These are phyloP conservation scores for Paedocypris sp. DNA, from an alignment of 2,113 vertebrate species.

Conservation along the genomic window DNA sequence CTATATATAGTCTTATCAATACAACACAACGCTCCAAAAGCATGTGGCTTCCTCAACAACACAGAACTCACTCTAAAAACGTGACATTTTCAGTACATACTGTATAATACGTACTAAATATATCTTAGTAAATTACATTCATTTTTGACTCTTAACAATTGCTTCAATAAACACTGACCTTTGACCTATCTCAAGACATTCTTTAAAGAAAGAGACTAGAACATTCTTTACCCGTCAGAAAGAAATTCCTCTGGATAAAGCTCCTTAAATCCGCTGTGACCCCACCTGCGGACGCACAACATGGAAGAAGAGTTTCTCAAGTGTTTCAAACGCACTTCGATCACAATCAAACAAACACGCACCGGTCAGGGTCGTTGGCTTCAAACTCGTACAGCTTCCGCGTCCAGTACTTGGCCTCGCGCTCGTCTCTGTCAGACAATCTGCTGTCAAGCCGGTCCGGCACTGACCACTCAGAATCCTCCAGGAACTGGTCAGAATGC, in stretches of 20 bases:
- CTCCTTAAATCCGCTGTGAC: slow-evolving; percentile 96
- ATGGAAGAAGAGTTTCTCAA: background rate
- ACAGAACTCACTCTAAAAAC: too few species aligned
- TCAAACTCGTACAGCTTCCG: slow-evolving; percentile 87
- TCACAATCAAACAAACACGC: background rate
- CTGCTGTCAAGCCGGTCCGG: slow-evolving; percentile 53
- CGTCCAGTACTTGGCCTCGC: slow-evolving; percentile 78
- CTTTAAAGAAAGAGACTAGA: background rate
- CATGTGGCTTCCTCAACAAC: too few species aligned
- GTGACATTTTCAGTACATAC: too few species aligned
- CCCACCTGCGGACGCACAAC: slow-evolving; percentile 62
- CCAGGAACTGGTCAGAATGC: slow-evolving; percentile 81
- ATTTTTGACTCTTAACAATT: too few species aligned
- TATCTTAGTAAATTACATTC: too few species aligned
- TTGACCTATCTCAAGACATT: background rate
- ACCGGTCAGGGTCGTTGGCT: slow-evolving; percentile 84
- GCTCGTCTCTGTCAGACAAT: slow-evolving; percentile 65
- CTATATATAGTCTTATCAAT: too few species aligned
- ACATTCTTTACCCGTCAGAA: slow-evolving; percentile 70
- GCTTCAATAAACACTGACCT: background rate
- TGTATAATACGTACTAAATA: too few species aligned
- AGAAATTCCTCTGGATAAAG: slow-evolving; percentile 92
- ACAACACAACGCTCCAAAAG: too few species aligned
- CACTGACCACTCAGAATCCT: slow-evolving; percentile 53
- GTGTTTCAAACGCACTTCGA: background rate